Base-by-base conservation (phyloP, 2,797 vertebrate genomes). In the Myripristis jacobus region DNA sequence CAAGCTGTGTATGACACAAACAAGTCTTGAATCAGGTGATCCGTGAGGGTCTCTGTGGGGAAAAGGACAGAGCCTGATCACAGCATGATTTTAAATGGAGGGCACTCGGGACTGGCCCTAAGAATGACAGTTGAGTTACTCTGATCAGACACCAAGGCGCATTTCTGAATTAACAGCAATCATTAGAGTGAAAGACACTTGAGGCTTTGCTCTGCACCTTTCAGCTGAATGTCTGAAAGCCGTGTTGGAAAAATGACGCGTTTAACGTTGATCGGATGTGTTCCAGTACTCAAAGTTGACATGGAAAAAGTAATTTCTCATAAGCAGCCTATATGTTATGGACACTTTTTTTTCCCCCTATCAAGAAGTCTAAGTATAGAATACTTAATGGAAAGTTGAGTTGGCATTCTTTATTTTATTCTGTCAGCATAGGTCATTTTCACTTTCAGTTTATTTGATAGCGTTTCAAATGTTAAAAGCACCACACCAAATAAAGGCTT, bases 401-500 rank as follows among this genome's bases (percentile, higher is more conserved):
- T 86, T 86, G 70, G 92, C 90, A 91, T 88, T 90, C 85, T 15
- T 87, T 75, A 56, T 87, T 91, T 88, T 79, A 82, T 82, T 81
- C 71, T 56, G 43, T 93, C 93, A 90, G 82, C 88, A 91, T 92
- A 93, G 93, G 92, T 92, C 92, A 93, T 91, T 91, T 93, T 89
- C 92, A 94, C 92, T 94, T 29, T 87, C 65, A 82, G 89, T 90
- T 87, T 89, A 93, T 95, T 93, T 89, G 91, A 94, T 94, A 94
- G 93, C 95, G 93, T 96, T 93, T 90, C 81, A 93, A 94, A 82
- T 93, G 92, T 95, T 94, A 91, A 89, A 90, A 95, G 90, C 93
- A 94, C 94, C 92, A 91, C 89, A 93, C 92, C 91, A 95, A 95
- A 96, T 96, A 96, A 97, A 93, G 25, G 85, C 64, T 70, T 84